Evolutionary conservation across 1,140 invertebrate genomes (phyloP).

Genomic region (Lepidurus apus): DNA sequence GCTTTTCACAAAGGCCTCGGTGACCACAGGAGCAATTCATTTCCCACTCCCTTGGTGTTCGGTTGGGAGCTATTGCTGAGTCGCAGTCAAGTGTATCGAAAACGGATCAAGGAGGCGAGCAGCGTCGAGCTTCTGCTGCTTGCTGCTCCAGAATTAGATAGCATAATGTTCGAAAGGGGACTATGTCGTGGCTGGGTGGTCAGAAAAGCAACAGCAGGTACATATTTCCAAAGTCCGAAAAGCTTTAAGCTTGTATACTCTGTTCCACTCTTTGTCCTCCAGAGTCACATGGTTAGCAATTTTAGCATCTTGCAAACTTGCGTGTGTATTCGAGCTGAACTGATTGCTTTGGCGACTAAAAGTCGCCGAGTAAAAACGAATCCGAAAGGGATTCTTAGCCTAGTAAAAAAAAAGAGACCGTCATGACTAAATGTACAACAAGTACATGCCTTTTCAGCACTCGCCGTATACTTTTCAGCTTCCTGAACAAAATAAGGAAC

Average conservation of each 20-base stretch:
- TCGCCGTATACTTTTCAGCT: neutral
- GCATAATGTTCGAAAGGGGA: neutral
- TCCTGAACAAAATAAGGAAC: neutral
- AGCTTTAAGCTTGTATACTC: neutral
- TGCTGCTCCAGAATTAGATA: slow-evolving; percentile 6
- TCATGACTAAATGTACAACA: too few species aligned
- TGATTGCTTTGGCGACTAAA: neutral
- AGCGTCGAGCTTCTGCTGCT: neutral
- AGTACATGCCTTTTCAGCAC: too few species aligned
- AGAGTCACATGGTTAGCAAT: neutral
- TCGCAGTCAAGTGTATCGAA: slow-evolving; percentile 16
- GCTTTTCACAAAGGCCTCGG: neutral
- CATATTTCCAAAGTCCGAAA: neutral
- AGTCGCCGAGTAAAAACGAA: neutral
- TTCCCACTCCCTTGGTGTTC: slow-evolving; percentile 8
- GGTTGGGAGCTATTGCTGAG: neutral
- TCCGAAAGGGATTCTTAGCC: neutral
- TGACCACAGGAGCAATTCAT: neutral
- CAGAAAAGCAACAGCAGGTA: slow-evolving; percentile 8
- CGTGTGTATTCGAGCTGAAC: neutral
- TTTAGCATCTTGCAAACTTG: neutral
- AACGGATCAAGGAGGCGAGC: neutral
- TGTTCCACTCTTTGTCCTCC: neutral
- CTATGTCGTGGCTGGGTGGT: neutral
- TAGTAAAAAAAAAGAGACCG: neutral